Base-by-base conservation (phyloP, 2,797 vertebrate genomes). In the Eutrigla gurnardus region DNA sequence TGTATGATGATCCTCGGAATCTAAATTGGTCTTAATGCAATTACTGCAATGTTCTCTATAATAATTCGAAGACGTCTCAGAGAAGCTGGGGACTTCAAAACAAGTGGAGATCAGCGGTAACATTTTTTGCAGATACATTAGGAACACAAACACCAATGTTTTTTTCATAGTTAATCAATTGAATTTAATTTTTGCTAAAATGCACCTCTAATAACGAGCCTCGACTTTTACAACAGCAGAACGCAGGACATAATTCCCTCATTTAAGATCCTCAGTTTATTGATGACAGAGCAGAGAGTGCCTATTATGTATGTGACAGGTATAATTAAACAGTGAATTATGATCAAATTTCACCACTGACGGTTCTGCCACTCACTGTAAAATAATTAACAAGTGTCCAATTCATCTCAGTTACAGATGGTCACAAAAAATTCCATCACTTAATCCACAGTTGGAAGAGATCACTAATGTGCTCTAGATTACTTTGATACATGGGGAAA, bases 331-430 rank as follows among this genome's bases (percentile, higher is more conserved):
- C 73, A 67, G 70, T 75, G 65, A 88, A 60, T 80, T 69, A 81
- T 83, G 82, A 83, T 84, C 73, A 84, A 67, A 87, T 90, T 77
- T 64, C 18, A 65, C 81, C 37, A 78, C 75, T 83, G 65, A 81
- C 77, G 87, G 69, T 80, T 83, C 62, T 88, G 80, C 73, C 75
- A 61, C 80, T 91, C 82, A 88, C 52, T 81, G 81, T 39, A 84
- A 84, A 82, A 85, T 86, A 84, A 89, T 60, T 58, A 91, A 84
- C 77, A 86, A 78, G 67, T 72, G 80, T 88, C 87, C 70, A 89
- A 91, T 85, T 82, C 64, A 78, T 86, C 76, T 78, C 72, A 85
- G 82, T 88, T 86, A 86, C 63, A 83, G 59, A 88, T 89, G 86
- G 73, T 85, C 82, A 86, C 52, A 85, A 81, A 87, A 89, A 45